A percentile compares a stretch with the other conserved stretches of the same genome.
These are phyloP conservation scores for Chlorospingus flavigularis DNA, from an alignment of 2,797 vertebrate genomes.

Conservation along the genomic window DNA sequence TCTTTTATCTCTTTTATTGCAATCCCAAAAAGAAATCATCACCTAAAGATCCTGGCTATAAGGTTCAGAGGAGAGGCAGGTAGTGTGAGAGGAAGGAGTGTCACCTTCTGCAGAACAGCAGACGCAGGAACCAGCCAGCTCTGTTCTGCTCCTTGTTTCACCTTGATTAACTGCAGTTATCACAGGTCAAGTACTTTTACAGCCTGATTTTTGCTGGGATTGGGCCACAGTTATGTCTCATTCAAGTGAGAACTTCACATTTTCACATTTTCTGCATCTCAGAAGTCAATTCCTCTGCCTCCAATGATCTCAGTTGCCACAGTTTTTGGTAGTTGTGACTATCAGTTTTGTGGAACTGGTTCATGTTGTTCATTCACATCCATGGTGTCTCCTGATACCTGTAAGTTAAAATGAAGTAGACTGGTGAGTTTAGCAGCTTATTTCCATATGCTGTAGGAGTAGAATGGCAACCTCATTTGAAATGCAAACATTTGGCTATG, in stretches of 20 bases:
- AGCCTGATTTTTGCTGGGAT: neutral
- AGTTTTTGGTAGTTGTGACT: neutral
- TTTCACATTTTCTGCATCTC: neutral
- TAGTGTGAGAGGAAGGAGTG: neutral
- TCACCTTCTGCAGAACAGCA: neutral
- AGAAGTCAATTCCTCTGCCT: neutral
- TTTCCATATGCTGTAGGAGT: neutral
- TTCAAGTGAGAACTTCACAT: neutral
- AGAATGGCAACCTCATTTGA: neutral
- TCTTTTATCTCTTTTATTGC: neutral
- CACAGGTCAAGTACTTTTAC: neutral
- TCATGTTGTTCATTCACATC: neutral
- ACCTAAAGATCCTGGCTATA: neutral
- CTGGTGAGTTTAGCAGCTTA: neutral
- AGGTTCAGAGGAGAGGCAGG: neutral
- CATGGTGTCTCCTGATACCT: neutral
- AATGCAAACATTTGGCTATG: neutral
- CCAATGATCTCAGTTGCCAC: neutral
- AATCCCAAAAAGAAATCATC: neutral
- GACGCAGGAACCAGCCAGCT: neutral
- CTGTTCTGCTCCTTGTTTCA: neutral
- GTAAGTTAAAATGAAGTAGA: neutral
- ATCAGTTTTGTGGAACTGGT: neutral
- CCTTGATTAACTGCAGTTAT: neutral
- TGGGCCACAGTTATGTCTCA: neutral